phyloP scores from a whole-genome alignment of 1,140 invertebrate genomes.

The Drosophila ercepeae region DNA sequence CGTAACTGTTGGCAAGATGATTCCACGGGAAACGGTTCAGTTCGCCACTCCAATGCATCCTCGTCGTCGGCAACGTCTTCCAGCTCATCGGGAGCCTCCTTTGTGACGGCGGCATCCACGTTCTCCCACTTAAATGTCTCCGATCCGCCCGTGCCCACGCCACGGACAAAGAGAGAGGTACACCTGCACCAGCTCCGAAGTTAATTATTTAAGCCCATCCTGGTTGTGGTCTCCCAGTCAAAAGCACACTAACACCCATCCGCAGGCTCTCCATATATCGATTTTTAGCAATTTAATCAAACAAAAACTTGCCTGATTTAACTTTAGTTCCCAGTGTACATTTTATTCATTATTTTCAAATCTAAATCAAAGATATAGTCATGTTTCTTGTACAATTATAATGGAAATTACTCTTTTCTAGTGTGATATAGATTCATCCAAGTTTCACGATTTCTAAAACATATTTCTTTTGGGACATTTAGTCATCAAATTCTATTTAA shows the following conservation, averaged over 20 bases:
- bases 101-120: constrained; percentile 73
- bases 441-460: background rate
- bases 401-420: background rate
- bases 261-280: background rate
- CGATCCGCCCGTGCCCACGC: constrained; percentile 72
- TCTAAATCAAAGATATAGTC: too few relatives aligned
- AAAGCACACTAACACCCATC: constrained; percentile 44
- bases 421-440: background rate
- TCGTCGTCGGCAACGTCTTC: constrained; percentile 57
- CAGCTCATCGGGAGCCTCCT: constrained; percentile 71
- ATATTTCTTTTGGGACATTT: too few relatives aligned
- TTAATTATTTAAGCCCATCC: constrained; percentile 54
- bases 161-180: constrained; percentile 81
- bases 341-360: too few relatives aligned
- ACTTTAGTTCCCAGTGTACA: background rate
- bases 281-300: too few relatives aligned
- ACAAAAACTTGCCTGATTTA: background rate
- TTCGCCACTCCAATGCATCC: constrained; percentile 63
- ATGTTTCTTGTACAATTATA: too few relatives aligned
- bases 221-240: constrained; percentile 56
- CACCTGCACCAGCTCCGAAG: constrained; percentile 66
- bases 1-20: constrained; percentile 77
- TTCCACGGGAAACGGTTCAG: constrained; percentile 31
- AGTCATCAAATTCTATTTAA: background rate
- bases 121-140: constrained; percentile 73